Evolutionary conservation across 2,113 vertebrate genomes (phyloP).

Genomic region (Phyllopteryx taeniolatus): DNA sequence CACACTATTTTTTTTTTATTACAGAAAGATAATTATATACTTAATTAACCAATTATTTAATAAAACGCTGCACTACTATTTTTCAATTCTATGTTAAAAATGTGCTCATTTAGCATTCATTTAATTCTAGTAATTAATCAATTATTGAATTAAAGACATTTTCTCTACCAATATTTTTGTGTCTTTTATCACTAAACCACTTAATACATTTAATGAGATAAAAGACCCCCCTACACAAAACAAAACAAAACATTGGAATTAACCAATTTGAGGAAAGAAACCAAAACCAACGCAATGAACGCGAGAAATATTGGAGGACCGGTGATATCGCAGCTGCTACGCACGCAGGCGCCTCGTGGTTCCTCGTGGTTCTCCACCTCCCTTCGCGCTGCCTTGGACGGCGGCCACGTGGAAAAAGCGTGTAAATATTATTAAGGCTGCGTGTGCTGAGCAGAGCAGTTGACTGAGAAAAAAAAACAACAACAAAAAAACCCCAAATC

Average conservation of each 20-base stretch:
- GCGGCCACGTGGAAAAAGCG: conserved; percentile 70
- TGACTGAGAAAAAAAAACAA: conserved; percentile 11
- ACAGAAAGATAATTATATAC: no score
- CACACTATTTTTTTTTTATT: no score
- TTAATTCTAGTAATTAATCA: no score
- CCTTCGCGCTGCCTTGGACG: conserved; percentile 52
- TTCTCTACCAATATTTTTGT: neutral
- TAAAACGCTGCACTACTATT: no score
- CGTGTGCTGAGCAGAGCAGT: conserved; percentile 64
- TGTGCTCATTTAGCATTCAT: no score
- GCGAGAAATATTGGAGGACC: neutral
- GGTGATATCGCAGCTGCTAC: no score
- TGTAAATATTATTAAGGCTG: conserved; percentile 75
- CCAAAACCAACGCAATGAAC: neutral
- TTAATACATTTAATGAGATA: no score
- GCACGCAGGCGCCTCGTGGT: no score
- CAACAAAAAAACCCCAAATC: neutral
- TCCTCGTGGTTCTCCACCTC: neutral
- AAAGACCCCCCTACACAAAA: no score
- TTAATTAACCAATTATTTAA: no score
- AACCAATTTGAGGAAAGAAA: neutral
- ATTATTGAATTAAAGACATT: no score
- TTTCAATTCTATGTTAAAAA: no score
- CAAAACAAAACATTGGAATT: neutral
- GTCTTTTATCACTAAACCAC: neutral